phyloP scores from a whole-genome alignment of 2,797 vertebrate genomes.

The Tinamus major region DNA sequence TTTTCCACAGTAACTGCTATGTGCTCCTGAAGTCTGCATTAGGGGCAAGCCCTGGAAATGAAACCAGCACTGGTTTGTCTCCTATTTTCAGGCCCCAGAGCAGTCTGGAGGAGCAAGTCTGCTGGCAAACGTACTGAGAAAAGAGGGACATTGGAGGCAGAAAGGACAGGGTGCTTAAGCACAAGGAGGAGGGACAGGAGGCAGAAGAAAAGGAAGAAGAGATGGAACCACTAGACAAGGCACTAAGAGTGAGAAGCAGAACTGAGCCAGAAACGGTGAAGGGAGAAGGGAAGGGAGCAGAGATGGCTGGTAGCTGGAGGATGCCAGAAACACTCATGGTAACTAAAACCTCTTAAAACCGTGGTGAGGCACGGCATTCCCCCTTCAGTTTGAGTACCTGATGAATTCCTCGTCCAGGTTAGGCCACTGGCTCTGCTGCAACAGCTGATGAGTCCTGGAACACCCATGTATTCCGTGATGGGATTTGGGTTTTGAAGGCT shows the following conservation, averaged over 20 bases:
- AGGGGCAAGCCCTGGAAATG: background rate
- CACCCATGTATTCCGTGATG: rapidly evolving
- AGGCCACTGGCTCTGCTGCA: background rate
- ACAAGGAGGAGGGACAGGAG: background rate
- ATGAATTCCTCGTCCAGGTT: background rate
- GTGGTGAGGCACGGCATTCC: background rate
- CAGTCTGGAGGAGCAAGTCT: background rate
- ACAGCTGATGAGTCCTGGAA: background rate
- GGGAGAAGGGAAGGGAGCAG: background rate
- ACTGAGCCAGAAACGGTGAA: background rate
- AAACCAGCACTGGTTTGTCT: background rate
- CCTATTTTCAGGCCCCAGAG: background rate
- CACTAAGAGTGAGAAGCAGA: background rate
- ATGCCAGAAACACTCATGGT: background rate
- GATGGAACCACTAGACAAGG: background rate
- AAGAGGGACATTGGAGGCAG: background rate
- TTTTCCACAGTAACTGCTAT: background rate
- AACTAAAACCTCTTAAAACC: background rate
- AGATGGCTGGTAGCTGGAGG: rapidly evolving
- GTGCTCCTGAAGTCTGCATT: background rate
- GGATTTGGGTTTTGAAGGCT: background rate
- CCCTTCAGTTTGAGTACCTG: background rate
- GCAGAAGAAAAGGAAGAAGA: background rate
- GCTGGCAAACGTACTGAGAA: background rate
- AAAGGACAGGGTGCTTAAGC: background rate